Evolutionary conservation across 1,140 invertebrate species (phyloP).

Genomic region (Eriocheir sinensis): DNA sequence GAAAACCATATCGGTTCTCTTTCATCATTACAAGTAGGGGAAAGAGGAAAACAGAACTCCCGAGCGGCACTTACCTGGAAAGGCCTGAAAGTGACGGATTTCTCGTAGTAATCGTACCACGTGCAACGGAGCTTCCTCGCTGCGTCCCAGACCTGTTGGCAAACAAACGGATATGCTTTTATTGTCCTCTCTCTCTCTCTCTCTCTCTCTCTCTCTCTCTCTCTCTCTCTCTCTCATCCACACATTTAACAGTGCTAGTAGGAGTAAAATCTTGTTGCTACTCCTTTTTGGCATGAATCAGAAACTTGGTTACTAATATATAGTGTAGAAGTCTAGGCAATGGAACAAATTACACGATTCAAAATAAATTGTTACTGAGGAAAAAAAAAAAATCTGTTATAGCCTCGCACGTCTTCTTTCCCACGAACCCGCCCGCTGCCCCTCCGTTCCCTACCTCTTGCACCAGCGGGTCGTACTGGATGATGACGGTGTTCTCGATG

Average conservation of each 20-base stretch:
- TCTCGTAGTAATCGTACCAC: conserved; percentile 98
- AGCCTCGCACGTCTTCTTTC: too few relatives aligned
- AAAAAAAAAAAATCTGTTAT: too few relatives aligned
- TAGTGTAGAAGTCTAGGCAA: too few relatives aligned
- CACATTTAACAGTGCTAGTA: too few relatives aligned
- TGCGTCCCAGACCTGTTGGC: conserved; percentile 83
- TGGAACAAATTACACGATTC: too few relatives aligned
- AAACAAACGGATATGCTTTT: neutral
- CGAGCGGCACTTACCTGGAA: conserved; percentile 87
- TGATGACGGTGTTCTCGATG: conserved; percentile 97
- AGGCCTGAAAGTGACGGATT: conserved; percentile 95
- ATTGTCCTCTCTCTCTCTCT: conserved; percentile 22
- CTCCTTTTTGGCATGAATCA: too few relatives aligned
- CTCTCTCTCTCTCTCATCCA: conserved; percentile 20
- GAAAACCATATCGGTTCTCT: too few relatives aligned
- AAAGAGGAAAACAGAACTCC: too few relatives aligned
- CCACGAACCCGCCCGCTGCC: conserved; percentile 84
- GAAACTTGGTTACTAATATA: too few relatives aligned
- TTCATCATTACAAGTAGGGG: too few relatives aligned
- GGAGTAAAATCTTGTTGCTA: too few relatives aligned
- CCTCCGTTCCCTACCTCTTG: conserved; percentile 88
- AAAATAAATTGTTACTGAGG: too few relatives aligned
- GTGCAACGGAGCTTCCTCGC: conserved; percentile 93
- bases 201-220: neutral
- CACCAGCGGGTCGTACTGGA: conserved; percentile 96